phyloP scores from a whole-genome alignment of 2,113 vertebrate genomes.

The Hydrolagus affinis region DNA sequence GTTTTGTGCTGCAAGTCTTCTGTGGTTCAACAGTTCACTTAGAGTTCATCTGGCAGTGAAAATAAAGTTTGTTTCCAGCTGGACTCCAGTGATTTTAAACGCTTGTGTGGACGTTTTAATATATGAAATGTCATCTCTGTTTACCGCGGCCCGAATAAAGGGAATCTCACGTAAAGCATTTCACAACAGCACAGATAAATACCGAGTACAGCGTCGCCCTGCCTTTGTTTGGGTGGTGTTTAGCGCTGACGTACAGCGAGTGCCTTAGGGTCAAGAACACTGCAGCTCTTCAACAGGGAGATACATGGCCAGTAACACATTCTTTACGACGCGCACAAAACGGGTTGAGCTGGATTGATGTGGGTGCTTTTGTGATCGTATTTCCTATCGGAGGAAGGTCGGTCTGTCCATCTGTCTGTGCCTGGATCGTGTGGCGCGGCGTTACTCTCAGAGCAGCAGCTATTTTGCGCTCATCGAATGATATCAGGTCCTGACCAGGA shows the following conservation, averaged over 20 bases:
- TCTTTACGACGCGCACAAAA: not conserved
- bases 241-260: not conserved
- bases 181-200: not conserved
- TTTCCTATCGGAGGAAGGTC: not conserved
- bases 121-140: not conserved
- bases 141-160: not conserved
- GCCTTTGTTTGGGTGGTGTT: not conserved
- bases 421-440: not conserved
- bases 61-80: constrained; percentile 32
- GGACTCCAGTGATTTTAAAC: not conserved
- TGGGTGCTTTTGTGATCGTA: not conserved
- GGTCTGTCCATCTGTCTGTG: too few species aligned
- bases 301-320: not conserved
- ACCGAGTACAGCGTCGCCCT: not conserved
- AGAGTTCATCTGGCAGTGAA: constrained; percentile 67
- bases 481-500: not conserved
- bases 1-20: constrained; percentile 61
- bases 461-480: not conserved
- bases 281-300: not conserved
- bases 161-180: not conserved
- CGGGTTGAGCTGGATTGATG: not conserved
- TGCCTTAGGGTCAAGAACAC: not conserved
- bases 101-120: not conserved
- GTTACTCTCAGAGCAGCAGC: not conserved
- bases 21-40: constrained; percentile 67